Evolutionary conservation across 2,888 invertebrate genomes (phyloP).

Genomic region (Epinotia brunnichana): DNA sequence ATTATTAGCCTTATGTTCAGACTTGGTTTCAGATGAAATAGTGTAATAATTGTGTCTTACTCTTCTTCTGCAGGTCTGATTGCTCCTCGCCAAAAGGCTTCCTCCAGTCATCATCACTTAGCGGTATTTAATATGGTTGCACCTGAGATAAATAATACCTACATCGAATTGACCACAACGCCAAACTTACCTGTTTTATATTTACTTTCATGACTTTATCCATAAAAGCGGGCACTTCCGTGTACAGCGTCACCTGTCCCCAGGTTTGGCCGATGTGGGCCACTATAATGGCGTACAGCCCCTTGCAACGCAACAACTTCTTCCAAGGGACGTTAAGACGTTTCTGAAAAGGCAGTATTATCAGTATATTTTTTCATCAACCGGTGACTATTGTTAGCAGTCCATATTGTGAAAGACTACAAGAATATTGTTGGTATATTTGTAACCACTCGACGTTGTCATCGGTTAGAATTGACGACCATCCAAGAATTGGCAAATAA

Average conservation of each 20-base stretch:
- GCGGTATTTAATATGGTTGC: no score
- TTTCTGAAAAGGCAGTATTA: slow-evolving; percentile 53
- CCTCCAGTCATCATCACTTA: no score
- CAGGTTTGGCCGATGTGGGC: slow-evolving; percentile 88
- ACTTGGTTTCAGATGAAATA: no score
- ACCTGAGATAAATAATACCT: no score
- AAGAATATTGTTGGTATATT: no score
- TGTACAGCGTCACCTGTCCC: slow-evolving; percentile 90
- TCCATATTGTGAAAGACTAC: no score
- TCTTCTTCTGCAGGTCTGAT: no score
- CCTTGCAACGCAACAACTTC: slow-evolving; percentile 86
- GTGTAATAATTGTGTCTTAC: no score
- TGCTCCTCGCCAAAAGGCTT: no score
- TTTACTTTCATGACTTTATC: slow-evolving; percentile 87
- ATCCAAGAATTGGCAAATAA: neutral
- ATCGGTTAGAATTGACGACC: neutral
- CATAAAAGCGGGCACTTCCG: slow-evolving; percentile 91
- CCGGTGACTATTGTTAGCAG: neutral
- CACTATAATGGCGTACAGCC: slow-evolving; percentile 78
- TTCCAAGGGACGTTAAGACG: slow-evolving; percentile 87
- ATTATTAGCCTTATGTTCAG: no score
- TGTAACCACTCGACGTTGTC: no score
- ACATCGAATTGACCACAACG: neutral
- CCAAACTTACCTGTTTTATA: slow-evolving; percentile 70
- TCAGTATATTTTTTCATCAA: neutral